Conservation (phyloP, 2,888 invertebrate species). For the Seira ritae region DNA sequence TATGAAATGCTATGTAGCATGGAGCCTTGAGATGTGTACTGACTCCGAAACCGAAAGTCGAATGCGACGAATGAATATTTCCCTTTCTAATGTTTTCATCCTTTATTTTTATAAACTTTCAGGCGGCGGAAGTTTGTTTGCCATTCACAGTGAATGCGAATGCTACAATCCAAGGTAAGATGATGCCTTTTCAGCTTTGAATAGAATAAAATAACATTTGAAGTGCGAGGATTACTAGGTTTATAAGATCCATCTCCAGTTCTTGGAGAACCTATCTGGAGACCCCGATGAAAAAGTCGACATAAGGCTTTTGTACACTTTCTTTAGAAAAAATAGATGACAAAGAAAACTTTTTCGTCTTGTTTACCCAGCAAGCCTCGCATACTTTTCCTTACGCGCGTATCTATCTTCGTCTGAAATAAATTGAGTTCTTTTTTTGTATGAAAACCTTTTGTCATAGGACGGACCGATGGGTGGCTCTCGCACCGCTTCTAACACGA, state of each 20-base stretch:
- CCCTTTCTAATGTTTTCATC: neutral
- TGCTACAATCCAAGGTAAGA: conserved; percentile 81
- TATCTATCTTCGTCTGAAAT: conserved; percentile 14
- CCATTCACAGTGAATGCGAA: conserved; percentile 84
- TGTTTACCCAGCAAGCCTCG: neutral
- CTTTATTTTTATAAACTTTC: too few species aligned
- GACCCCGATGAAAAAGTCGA: too few species aligned
- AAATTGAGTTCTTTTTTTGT: neutral
- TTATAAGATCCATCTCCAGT: too few species aligned
- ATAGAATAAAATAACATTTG: too few species aligned
- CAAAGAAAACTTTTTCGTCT: neutral
- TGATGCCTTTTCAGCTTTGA: too few species aligned
- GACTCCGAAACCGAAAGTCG: too few species aligned
- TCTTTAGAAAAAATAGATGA: too few species aligned
- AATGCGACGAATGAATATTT: conserved; percentile 8
- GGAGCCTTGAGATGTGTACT: too few species aligned
- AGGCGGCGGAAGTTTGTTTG: conserved; percentile 84
- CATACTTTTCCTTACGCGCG: neutral
- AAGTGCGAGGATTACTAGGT: too few species aligned
- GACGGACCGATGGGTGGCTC: conserved; percentile 81
- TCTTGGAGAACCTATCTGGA: too few species aligned
- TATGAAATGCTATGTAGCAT: conserved; percentile 19
- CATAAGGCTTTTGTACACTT: too few species aligned
- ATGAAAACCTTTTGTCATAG: conserved; percentile 41
- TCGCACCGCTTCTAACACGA: conserved; percentile 80